phyloP scores from a whole-genome alignment of 92 coral and sea anemone genomes.

The Montipora capitata region DNA sequence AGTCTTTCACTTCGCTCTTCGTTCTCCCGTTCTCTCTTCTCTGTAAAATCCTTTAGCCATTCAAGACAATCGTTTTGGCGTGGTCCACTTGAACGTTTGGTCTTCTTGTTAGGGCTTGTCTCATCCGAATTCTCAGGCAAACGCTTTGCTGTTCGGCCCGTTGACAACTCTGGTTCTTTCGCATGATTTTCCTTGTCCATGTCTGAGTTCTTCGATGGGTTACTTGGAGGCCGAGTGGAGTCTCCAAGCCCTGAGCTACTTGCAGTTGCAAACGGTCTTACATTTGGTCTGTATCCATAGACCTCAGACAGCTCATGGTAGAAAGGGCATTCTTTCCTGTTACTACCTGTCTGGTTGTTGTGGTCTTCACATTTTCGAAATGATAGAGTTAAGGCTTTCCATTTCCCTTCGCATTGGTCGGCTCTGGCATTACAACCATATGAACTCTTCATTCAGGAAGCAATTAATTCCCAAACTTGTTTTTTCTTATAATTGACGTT shows the following conservation, averaged over 20 bases:
- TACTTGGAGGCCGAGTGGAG: background rate
- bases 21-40: background rate
- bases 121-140: too few species aligned
- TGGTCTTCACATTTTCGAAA: constrained; percentile 26
- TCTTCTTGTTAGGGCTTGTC: too few species aligned
- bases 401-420: constrained; percentile 34
- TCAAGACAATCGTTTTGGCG: background rate
- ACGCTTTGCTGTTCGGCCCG: too few species aligned
- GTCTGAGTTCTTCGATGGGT: background rate
- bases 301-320: constrained; percentile 1
- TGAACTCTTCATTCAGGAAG: background rate
- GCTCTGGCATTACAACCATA: background rate
- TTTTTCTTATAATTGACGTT: constrained; percentile 25
- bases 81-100: too few species aligned
- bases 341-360: constrained; percentile 1
- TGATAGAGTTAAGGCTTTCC: constrained; percentile 16
- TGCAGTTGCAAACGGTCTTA: constrained; percentile 7
- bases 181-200: background rate
- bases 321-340: constrained; percentile 12
- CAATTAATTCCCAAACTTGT: constrained; percentile 20
- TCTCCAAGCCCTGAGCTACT: constrained; percentile 25
- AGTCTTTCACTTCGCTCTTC: background rate
- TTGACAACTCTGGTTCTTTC: constrained; percentile 6
- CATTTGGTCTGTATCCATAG: constrained; percentile 10
- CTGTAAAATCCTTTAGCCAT: background rate